Percentiles rank a stretch among this genome's conserved stretches.
Conservation (phyloP, 1,140 invertebrate genomes). For the Dryas iulia region DNA sequence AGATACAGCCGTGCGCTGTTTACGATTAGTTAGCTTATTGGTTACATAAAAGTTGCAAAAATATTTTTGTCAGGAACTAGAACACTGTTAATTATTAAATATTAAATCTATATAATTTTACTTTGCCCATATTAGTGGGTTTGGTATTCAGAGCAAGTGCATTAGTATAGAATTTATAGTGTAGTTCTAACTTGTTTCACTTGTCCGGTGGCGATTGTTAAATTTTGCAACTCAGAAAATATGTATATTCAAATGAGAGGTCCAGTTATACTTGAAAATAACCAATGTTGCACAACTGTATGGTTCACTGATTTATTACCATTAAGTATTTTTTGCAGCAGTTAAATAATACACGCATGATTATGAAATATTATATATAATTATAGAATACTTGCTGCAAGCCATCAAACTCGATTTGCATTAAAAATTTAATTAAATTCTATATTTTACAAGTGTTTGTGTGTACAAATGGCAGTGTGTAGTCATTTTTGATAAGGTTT, state of each 20-base stretch:
- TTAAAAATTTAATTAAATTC: background rate
- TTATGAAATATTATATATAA: background rate
- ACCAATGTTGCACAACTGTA: background rate
- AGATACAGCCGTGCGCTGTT: background rate
- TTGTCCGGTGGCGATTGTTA: constrained; percentile 16
- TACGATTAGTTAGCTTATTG: background rate
- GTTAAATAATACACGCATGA: background rate
- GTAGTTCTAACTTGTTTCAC: constrained; percentile 15
- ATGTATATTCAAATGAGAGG: background rate
- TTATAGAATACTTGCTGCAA: background rate
- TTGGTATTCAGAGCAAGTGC: constrained; percentile 13
- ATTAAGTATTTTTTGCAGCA: background rate
- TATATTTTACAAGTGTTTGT: background rate
- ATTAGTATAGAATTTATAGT: constrained; percentile 2
- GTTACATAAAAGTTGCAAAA: too few relatives aligned
- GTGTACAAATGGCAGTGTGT: too few relatives aligned
- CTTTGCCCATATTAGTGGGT: background rate
- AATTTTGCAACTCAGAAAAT: constrained; percentile 16
- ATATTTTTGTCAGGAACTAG: too few relatives aligned
- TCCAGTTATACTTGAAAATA: constrained; percentile 11
- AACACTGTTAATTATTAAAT: too few relatives aligned
- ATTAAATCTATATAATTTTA: background rate
- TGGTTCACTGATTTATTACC: background rate
- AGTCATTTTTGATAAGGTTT: too few relatives aligned
- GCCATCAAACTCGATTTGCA: background rate